Percentiles rank a stretch among this genome's conserved stretches.
Evolutionary conservation across 2,797 vertebrate genomes (phyloP).

Genomic region (Echiichthys vipera): DNA sequence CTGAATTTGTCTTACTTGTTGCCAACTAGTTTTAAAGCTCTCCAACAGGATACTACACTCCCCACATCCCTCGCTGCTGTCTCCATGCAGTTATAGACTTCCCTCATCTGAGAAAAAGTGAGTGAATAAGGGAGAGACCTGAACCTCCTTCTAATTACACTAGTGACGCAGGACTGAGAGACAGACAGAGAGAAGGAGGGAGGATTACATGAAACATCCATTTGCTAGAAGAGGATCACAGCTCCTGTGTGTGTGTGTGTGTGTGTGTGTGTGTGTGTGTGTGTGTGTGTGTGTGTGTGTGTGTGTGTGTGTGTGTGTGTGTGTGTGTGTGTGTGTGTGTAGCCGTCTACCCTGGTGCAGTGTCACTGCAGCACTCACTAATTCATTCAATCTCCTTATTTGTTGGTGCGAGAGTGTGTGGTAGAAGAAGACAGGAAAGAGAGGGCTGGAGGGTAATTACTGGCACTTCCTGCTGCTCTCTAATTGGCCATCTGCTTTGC

Average conservation of each 20-base stretch:
- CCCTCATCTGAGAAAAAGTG: constrained; percentile 56
- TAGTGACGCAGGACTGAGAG: constrained; percentile 68
- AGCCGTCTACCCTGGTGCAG: constrained; percentile 70
- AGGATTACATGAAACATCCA: constrained; percentile 79
- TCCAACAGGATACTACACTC: neutral
- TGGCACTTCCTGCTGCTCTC: constrained; percentile 83
- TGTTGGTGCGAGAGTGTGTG: constrained; percentile 72
- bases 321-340: constrained; percentile 43
- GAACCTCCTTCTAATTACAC: constrained; percentile 74
- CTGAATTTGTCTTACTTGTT: constrained; percentile 33
- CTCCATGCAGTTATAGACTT: constrained; percentile 65
- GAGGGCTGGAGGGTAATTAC: constrained; percentile 78
- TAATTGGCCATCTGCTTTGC: constrained; percentile 86
- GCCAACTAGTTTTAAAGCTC: constrained; percentile 9
- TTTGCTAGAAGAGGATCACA: constrained; percentile 80
- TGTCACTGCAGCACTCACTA: constrained; percentile 81
- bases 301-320: constrained; percentile 23
- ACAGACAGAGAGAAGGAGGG: constrained; percentile 58
- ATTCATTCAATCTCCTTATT: constrained; percentile 83
- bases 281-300: constrained; percentile 28
- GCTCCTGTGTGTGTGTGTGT: constrained; percentile 56
- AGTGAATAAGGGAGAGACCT: constrained; percentile 68
- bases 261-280: constrained; percentile 34
- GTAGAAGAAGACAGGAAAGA: constrained; percentile 71
- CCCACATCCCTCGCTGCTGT: constrained; percentile 14